These are phyloP conservation scores for Diarsia rubi DNA, from an alignment of 2,888 invertebrate species.

Conservation along the genomic window DNA sequence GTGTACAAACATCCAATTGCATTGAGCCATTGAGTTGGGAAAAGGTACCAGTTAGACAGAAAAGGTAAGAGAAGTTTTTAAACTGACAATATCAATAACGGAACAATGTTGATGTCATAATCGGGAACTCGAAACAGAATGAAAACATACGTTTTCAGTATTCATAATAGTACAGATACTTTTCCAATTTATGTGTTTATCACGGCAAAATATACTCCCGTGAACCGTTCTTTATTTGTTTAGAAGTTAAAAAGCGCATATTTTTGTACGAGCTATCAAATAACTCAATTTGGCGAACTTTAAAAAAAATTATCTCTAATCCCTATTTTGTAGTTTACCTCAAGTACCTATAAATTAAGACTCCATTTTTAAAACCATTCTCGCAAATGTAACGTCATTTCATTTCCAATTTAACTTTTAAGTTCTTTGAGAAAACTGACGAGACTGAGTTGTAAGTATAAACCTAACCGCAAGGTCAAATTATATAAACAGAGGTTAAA, in stretches of 20 bases:
- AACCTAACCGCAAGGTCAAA: neutral
- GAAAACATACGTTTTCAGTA: too few species aligned
- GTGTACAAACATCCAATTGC: neutral
- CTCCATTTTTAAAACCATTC: conserved; percentile 27
- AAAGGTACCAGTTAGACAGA: neutral
- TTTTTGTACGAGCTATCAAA: neutral
- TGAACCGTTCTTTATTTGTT: neutral
- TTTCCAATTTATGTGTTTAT: neutral
- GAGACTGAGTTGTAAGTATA: neutral
- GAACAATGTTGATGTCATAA: too few species aligned
- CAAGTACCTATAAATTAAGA: conserved; percentile 33
- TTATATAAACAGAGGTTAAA: neutral
- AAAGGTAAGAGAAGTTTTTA: too few species aligned
- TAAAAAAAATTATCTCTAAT: conserved; percentile 17
- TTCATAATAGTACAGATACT: too few species aligned
- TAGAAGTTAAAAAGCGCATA: neutral
- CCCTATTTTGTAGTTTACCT: conserved; percentile 15
- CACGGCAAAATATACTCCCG: neutral
- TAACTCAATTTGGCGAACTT: conserved; percentile 31
- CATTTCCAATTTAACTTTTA: conserved; percentile 41
- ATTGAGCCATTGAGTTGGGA: neutral
- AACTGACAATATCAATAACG: too few species aligned
- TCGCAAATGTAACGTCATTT: conserved; percentile 41
- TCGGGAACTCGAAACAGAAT: too few species aligned
- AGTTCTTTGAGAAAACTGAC: conserved; percentile 26